Evolutionary conservation across 2,113 vertebrate genomes (phyloP).

Genomic region (Brachirus orientalis): DNA sequence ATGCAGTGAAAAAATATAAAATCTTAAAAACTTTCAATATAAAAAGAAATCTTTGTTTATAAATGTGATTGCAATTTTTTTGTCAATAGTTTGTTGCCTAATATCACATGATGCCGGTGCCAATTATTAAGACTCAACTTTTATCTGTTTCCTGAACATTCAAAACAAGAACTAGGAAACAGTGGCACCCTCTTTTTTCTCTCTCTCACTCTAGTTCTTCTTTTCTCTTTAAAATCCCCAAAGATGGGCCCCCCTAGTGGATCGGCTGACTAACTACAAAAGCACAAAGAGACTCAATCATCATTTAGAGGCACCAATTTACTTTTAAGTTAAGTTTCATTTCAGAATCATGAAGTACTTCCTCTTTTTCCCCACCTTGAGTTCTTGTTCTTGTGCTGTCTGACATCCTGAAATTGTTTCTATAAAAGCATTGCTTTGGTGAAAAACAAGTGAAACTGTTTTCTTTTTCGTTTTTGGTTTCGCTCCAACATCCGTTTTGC

Average conservation of each 20-base stretch:
- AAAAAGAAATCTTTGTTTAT: constrained; percentile 70
- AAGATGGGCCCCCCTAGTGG: constrained; percentile 76
- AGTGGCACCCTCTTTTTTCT: constrained; percentile 47
- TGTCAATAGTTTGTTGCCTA: constrained; percentile 65
- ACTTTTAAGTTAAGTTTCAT: constrained; percentile 33
- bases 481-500: constrained; percentile 69
- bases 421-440: constrained; percentile 61
- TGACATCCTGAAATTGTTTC: constrained; percentile 55
- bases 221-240: constrained; percentile 77
- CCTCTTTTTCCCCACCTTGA: constrained; percentile 40
- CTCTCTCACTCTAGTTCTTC: constrained; percentile 30
- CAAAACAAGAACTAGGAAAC: constrained; percentile 49
- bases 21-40: constrained; percentile 56
- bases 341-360: constrained; percentile 32
- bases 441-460: constrained; percentile 41
- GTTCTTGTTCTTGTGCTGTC: constrained; percentile 65
- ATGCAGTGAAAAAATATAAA: constrained; percentile 72
- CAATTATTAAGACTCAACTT: constrained; percentile 49
- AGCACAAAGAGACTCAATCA: constrained; percentile 82
- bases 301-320: constrained; percentile 60
- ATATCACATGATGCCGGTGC: constrained; percentile 59
- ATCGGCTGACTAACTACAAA: constrained; percentile 78
- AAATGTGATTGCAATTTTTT: constrained; percentile 65
- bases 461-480: constrained; percentile 25
- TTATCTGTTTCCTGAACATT: constrained; percentile 44